A percentile compares a stretch with the other conserved stretches of the same genome.
Conservation (phyloP, 2,797 vertebrate species). For the Discoglossus pictus region DNA sequence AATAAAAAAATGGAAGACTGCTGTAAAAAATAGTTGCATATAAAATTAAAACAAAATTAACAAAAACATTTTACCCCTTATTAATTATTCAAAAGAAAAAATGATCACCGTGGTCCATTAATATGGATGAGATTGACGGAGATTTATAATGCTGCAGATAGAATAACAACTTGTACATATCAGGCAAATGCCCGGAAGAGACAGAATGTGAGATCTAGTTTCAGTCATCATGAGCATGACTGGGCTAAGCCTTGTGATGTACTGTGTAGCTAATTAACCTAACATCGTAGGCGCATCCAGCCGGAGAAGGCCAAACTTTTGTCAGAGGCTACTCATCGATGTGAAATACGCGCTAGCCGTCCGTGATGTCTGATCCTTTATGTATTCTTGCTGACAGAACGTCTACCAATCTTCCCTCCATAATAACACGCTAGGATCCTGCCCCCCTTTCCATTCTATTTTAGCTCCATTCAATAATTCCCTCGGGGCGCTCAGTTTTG, state of each 20-base stretch:
- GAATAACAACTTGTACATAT: conserved; percentile 1
- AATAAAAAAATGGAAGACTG: too few species aligned
- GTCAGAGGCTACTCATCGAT: conserved; percentile 48
- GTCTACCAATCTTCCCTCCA: conserved; percentile 30
- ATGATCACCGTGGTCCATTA: too few species aligned
- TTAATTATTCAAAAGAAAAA: too few species aligned
- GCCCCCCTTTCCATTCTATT: conserved; percentile 8
- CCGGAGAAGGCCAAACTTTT: conserved; percentile 45
- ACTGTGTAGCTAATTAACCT: conserved; percentile 42
- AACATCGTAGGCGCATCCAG: conserved; percentile 38
- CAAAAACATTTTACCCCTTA: too few species aligned
- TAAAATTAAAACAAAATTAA: too few species aligned
- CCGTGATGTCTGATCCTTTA: conserved; percentile 51
- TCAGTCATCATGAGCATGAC: conserved; percentile 39
- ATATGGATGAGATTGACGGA: too few species aligned
- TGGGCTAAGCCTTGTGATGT: conserved; percentile 44
- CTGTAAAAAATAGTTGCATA: too few species aligned
- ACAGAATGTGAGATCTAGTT: conserved; percentile 37
- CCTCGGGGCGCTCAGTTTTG: conserved; percentile 10
- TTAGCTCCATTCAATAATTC: conserved; percentile 22
- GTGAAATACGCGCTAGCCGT: conserved; percentile 46
- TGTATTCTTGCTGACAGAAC: conserved; percentile 44
- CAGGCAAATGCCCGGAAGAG: conserved; percentile 31
- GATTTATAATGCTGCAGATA: background rate
- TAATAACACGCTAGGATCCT: conserved; percentile 18